Conservation (phyloP, 2,797 vertebrate genomes). For the Cichlasoma orientale region DNA sequence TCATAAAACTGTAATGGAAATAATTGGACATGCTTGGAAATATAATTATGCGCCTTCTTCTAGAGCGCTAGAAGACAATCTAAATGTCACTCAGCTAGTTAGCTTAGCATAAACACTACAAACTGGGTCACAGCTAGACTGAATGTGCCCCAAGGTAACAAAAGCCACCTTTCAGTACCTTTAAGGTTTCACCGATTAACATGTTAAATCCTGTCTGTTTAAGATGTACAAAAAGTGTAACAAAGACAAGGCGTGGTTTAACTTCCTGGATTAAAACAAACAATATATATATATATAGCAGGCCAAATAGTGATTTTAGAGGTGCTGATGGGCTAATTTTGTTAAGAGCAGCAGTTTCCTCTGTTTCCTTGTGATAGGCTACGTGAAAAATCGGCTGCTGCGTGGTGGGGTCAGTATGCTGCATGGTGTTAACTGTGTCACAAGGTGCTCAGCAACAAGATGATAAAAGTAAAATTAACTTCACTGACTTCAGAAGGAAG, state of each 20-base stretch:
- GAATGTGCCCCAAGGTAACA: not conserved
- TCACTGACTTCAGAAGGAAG: slow-evolving; percentile 40
- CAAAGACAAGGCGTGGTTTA: not conserved
- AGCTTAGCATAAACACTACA: not conserved
- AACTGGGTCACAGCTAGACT: not conserved
- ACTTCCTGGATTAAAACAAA: not conserved
- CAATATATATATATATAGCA: not conserved
- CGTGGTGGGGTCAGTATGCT: slow-evolving; percentile 10
- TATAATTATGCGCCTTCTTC: not conserved
- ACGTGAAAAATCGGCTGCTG: not conserved
- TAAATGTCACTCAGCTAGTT: not conserved
- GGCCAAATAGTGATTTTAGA: not conserved
- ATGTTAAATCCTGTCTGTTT: not conserved
- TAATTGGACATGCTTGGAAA: not conserved
- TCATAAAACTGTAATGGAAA: slow-evolving; percentile 15
- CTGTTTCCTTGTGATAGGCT: not conserved
- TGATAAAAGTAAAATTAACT: slow-evolving; percentile 33
- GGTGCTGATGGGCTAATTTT: not conserved
- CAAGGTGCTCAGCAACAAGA: slow-evolving; percentile 11
- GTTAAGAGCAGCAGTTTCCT: not conserved
- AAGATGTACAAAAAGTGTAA: not conserved
- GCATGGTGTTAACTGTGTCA: slow-evolving; percentile 31
- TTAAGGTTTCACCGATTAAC: not conserved
- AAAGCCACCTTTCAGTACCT: not conserved
- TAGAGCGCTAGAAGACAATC: not conserved